phyloP scores from a whole-genome alignment of 2,113 vertebrate genomes.

The Oryzias celebensis region DNA sequence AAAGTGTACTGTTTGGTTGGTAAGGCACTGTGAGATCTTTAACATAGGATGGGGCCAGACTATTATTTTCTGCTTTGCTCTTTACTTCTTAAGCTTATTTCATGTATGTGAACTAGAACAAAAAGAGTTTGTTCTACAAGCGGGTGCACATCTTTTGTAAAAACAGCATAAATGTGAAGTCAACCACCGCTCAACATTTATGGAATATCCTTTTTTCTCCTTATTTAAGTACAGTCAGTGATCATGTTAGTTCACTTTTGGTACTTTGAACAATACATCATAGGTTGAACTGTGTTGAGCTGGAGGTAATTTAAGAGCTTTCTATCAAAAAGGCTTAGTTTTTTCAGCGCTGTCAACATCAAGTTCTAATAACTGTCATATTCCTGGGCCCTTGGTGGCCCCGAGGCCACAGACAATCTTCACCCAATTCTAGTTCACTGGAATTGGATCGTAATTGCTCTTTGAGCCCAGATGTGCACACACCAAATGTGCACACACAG shows the following conservation, averaged over 20 bases:
- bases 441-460: slow-evolving; percentile 49
- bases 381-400: slow-evolving; percentile 10
- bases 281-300: neutral
- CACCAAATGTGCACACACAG: slow-evolving; percentile 1
- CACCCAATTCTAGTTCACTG: slow-evolving; percentile 2
- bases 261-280: slow-evolving; percentile 6
- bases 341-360: slow-evolving; percentile 9
- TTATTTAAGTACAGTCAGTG: no score
- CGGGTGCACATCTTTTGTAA: no score
- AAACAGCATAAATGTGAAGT: no score
- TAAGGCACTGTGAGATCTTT: no score
- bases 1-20: no score
- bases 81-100: no score
- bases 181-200: no score
- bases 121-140: no score
- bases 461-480: slow-evolving; percentile 21
- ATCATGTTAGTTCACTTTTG: neutral
- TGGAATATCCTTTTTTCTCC: no score
- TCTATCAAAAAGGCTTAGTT: slow-evolving; percentile 1
- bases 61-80: no score
- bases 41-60: no score
- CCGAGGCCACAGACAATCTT: slow-evolving; percentile 36
- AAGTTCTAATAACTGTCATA: slow-evolving; percentile 38
- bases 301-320: slow-evolving; percentile 14
- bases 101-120: no score